Evolutionary conservation across 2,797 vertebrate genomes (phyloP).

Genomic region (Melanotaenia pygmaea): DNA sequence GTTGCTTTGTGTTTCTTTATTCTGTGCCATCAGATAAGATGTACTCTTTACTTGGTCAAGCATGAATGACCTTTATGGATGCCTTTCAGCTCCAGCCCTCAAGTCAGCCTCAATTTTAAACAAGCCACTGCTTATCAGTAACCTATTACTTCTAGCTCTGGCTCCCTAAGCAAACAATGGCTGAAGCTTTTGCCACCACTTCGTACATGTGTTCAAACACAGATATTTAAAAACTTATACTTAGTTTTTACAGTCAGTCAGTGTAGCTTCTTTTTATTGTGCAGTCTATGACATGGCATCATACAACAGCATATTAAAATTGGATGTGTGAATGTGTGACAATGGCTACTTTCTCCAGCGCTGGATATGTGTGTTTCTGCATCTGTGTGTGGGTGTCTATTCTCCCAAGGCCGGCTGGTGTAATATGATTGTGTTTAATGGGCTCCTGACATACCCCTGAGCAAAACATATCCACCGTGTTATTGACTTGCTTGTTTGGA

Average conservation of each 20-base stretch:
- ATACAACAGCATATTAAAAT: slow-evolving; percentile 5
- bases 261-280: slow-evolving; percentile 17
- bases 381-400: slow-evolving; percentile 59
- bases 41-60: slow-evolving; percentile 67
- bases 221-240: slow-evolving; percentile 36
- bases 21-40: slow-evolving; percentile 63
- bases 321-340: slow-evolving; percentile 42
- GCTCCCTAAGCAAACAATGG: slow-evolving; percentile 65
- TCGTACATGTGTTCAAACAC: slow-evolving; percentile 56
- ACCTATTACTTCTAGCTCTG: slow-evolving; percentile 71
- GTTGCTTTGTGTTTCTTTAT: slow-evolving; percentile 46
- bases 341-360: slow-evolving; percentile 58
- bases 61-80: slow-evolving; percentile 77
- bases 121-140: slow-evolving; percentile 73
- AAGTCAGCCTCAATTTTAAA: slow-evolving; percentile 65
- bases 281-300: slow-evolving; percentile 12
- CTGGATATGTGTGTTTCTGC: slow-evolving; percentile 25
- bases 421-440: slow-evolving; percentile 76
- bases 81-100: slow-evolving; percentile 63
- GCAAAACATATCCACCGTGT: slow-evolving; percentile 57
- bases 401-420: slow-evolving; percentile 41
- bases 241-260: slow-evolving; percentile 36
- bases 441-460: slow-evolving; percentile 65
- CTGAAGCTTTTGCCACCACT: slow-evolving; percentile 52
- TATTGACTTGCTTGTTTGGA: slow-evolving; percentile 60